Evolutionary conservation across 1,140 invertebrate genomes (phyloP).

Genomic region (Pogonomyrmex barbatus): DNA sequence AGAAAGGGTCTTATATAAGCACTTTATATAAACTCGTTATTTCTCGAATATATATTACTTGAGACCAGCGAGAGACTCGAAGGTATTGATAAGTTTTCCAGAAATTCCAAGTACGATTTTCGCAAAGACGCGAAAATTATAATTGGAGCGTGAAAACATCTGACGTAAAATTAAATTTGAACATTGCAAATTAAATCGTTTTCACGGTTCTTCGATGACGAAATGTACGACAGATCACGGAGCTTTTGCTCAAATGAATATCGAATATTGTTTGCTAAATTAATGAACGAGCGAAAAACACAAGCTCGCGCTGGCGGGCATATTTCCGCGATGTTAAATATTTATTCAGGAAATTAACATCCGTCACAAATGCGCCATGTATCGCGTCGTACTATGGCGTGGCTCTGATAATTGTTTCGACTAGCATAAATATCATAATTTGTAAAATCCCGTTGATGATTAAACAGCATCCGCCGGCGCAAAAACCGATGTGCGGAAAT

Average conservation of each 20-base stretch:
- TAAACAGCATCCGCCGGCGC: constrained; percentile 38
- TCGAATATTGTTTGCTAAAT: constrained; percentile 61
- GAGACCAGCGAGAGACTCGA: background rate
- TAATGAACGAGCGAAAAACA: constrained; percentile 64
- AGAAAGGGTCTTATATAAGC: background rate
- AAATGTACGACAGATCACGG: constrained; percentile 43
- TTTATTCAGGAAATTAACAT: constrained; percentile 70
- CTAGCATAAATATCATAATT: constrained; percentile 65
- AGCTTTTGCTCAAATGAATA: constrained; percentile 62
- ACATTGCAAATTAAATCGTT: constrained; percentile 35
- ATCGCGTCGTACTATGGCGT: constrained; percentile 38
- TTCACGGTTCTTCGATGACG: constrained; percentile 48
- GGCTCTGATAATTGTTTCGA: constrained; percentile 62
- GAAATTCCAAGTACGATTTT: background rate
- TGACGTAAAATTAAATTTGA: constrained; percentile 33
- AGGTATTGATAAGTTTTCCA: background rate
- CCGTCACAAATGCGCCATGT: constrained; percentile 37
- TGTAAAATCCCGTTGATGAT: constrained; percentile 50
- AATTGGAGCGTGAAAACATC: background rate
- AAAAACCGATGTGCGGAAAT: constrained; percentile 11
- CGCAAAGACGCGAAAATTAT: background rate
- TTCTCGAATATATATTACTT: no score
- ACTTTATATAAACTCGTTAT: background rate
- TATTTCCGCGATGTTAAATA: constrained; percentile 65
- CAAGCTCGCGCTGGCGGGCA: constrained; percentile 54